These are phyloP conservation scores for Danio jaintianensis DNA, from an alignment of 2,797 vertebrate species.

Conservation along the genomic window DNA sequence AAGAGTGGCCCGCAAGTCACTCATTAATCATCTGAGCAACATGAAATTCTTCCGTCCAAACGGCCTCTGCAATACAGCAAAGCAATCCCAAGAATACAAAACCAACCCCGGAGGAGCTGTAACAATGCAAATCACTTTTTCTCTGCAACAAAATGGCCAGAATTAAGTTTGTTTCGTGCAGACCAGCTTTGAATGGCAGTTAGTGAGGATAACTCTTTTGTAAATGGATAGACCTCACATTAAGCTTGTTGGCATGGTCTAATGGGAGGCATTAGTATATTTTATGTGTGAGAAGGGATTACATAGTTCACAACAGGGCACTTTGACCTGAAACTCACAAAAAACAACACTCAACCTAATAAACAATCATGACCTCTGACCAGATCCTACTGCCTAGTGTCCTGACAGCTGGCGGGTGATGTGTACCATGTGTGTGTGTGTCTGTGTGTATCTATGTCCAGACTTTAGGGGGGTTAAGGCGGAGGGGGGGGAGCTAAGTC, in stretches of 20 bases:
- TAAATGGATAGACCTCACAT: constrained; percentile 7
- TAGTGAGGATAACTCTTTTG: not conserved
- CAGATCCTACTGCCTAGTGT: constrained; percentile 47
- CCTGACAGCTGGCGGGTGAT: constrained; percentile 41
- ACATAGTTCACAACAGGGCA: constrained; percentile 7
- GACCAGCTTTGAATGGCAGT: not conserved
- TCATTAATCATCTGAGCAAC: constrained; percentile 51
- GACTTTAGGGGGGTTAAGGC: constrained; percentile 34
- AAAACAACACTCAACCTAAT: constrained; percentile 44
- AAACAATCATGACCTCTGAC: constrained; percentile 51
- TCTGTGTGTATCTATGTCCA: constrained; percentile 39
- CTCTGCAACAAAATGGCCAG: not conserved
- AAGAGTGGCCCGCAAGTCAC: constrained; percentile 39
- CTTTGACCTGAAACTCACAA: constrained; percentile 45
- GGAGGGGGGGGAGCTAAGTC: constrained; percentile 54
- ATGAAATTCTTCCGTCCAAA: constrained; percentile 32
- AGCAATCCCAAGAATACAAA: constrained; percentile 11
- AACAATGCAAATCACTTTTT: constrained; percentile 1
- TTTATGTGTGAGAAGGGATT: constrained; percentile 32
- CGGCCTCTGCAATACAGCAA: not conserved
- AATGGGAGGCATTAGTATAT: constrained; percentile 26
- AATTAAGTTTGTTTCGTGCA: not conserved
- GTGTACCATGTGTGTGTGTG: constrained; percentile 32
- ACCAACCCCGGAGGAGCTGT: not conserved
- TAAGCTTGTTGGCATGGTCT: constrained; percentile 16